A percentile compares a stretch with the other conserved stretches of the same genome.
Evolutionary conservation across 1,140 invertebrate species (phyloP).

Genomic region (Latrodectus geometricus): DNA sequence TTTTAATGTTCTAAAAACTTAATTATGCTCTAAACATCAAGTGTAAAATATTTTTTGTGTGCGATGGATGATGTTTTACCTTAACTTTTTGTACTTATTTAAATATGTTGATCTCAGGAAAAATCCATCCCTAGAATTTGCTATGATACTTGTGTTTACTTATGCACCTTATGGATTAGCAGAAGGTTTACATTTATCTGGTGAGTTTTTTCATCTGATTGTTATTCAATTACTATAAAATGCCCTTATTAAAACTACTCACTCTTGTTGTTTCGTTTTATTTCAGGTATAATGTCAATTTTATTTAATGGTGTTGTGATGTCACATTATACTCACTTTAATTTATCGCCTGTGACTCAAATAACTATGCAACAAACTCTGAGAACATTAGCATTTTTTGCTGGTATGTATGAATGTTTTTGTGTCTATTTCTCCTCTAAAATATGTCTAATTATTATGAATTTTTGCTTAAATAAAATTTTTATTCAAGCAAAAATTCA

Average conservation of each 20-base stretch:
- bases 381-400: constrained; percentile 96
- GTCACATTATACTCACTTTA: constrained; percentile 99
- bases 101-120: constrained; percentile 97
- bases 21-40: too few species aligned
- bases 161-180: constrained; percentile 98
- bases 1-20: too few species aligned
- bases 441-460: too few species aligned
- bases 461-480: too few species aligned
- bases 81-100: constrained; percentile 72
- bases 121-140: constrained; percentile 98
- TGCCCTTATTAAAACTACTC: neutral
- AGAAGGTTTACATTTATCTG: constrained; percentile 95
- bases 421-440: too few species aligned
- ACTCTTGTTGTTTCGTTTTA: neutral
- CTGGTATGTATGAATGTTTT: constrained; percentile 71
- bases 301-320: constrained; percentile 99
- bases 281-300: constrained; percentile 97
- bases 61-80: neutral
- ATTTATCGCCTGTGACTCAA: constrained; percentile 97
- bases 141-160: constrained; percentile 97
- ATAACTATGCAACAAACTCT: constrained; percentile 99
- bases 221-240: neutral
- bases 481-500: too few species aligned
- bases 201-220: constrained; percentile 71
- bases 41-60: too few species aligned